phyloP scores from a whole-genome alignment of 2,113 vertebrate species.

The Glaucidium brasilianum region DNA sequence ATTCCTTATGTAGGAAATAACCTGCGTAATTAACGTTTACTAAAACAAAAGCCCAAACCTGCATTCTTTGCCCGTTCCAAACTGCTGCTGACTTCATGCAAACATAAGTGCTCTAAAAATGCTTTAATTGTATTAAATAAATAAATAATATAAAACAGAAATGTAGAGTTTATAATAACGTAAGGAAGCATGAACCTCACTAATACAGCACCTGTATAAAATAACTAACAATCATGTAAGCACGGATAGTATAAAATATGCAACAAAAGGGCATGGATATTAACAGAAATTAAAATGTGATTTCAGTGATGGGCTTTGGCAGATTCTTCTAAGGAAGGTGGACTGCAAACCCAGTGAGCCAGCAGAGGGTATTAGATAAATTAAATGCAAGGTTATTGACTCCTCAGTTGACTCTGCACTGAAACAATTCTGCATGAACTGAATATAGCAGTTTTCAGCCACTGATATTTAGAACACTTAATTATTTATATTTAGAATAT shows the following conservation, averaged over 20 bases:
- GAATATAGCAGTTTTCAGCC: background rate
- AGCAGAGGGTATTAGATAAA: background rate
- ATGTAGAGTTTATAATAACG: background rate
- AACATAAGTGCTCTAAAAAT: background rate
- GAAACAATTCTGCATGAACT: background rate
- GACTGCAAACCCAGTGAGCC: background rate
- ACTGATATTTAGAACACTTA: background rate
- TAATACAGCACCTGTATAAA: background rate
- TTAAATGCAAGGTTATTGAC: background rate
- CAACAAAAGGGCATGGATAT: background rate
- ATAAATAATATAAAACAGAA: background rate
- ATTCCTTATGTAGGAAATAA: constrained; percentile 3
- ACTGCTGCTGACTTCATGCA: background rate
- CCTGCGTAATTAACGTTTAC: background rate
- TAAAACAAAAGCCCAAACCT: background rate
- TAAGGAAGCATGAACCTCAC: background rate
- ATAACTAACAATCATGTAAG: background rate
- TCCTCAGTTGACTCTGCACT: background rate
- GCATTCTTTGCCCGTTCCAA: background rate
- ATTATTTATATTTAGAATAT: background rate
- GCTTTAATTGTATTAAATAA: background rate
- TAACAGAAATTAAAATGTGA: background rate
- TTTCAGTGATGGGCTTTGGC: background rate
- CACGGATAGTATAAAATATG: background rate
- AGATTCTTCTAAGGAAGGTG: background rate